Evolutionary conservation across 2,797 vertebrate genomes (phyloP), one percentile per base, ranked within the genome.

Genomic region (Channallabes apus): DNA sequence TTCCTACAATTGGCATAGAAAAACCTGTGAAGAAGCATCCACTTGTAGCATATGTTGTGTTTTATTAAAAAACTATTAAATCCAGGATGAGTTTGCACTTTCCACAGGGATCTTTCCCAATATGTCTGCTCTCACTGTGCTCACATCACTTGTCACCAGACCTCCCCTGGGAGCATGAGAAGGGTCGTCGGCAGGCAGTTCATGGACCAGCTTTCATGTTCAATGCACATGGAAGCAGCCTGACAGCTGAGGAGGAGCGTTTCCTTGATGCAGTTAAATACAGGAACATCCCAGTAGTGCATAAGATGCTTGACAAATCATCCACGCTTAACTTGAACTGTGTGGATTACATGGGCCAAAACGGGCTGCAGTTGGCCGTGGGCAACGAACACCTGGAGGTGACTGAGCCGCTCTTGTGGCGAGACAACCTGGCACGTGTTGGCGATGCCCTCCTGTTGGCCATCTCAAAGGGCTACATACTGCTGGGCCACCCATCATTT

Each of bases 301-400:
- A 96, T 89, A 96, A 95, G 91, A 97, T 97, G 96, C 92, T 97
- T 85, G 96, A 97, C 85, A 96, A 97, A 87, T 96, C 95, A 7
- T 88, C 89, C 83, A 96, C 94, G 0, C 92, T 97, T 68, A 96
- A 96, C 62, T 96, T 97, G 90, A 97, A 97, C 92, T 97, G 96
- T 27, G 95, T 97, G 64, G 96, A 97, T 91, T 96, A 96, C 90
- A 97, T 97, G 96, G 96, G 96, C 87, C 96, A n/a, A n/a, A n/a
- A n/a, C n/a, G n/a, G n/a, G n/a, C n/a, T n/a, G n/a, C n/a, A n/a
- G n/a, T n/a, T n/a, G n/a, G n/a, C n/a, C n/a, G n/a, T n/a, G n/a
- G n/a, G n/a, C n/a, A n/a, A n/a, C n/a, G n/a, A n/a, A n/a, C n/a
- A n/a, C n/a, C n/a, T n/a, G n/a, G n/a, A n/a, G n/a, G n/a, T n/a